Evolutionary conservation across 1,140 invertebrate species (phyloP), one percentile per base, ranked within the genome.

Genomic region (Drosophila pseudoananassae): DNA sequence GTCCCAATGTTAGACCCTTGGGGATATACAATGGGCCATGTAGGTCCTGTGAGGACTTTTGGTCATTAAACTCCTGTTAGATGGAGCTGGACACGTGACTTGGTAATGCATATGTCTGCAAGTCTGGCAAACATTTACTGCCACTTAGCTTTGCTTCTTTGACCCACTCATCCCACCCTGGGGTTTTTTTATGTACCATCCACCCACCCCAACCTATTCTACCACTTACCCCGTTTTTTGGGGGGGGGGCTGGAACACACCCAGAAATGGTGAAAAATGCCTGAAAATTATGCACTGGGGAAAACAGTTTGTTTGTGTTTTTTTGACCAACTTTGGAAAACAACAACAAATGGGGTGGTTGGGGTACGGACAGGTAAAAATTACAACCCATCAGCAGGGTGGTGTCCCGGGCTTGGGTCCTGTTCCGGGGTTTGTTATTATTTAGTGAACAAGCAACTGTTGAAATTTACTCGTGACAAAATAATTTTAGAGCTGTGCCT

Each of bases 41-140:
- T 69, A 52, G 47, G 10, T 15, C 25, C 49, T 53, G 25, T 31
- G 17, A 20, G 66, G 64, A 56, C 50, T 49, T 56, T 70, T 49
- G 43, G 66, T 49, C 51, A 70, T 69, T 70, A 69, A 49, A 31
- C 38, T 20, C 27, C 27, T 52, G 60, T 52, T 52, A 73, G 69
- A 60, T 75, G 72, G 73, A 45, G 25, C 55, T 45, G 73, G 73
- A 68, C 73, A 76, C 73, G 72, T 76, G 73, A 76, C 72, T 58
- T 27, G 36, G 51, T 75, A 58, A 54, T 74, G 72, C 72, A 76
- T 68, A 69, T 76, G 71, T 74, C 70, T 74, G 60, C 60, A 75
- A 27, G 56, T 55, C 69, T 40, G 50, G 50, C 36, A 15, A 73
- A 36, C 71, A 65, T 75, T 74, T 75, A 74, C 58, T 46, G 58